Base-by-base conservation (phyloP, 2,888 invertebrate genomes). In the Nomada ruficornis region DNA sequence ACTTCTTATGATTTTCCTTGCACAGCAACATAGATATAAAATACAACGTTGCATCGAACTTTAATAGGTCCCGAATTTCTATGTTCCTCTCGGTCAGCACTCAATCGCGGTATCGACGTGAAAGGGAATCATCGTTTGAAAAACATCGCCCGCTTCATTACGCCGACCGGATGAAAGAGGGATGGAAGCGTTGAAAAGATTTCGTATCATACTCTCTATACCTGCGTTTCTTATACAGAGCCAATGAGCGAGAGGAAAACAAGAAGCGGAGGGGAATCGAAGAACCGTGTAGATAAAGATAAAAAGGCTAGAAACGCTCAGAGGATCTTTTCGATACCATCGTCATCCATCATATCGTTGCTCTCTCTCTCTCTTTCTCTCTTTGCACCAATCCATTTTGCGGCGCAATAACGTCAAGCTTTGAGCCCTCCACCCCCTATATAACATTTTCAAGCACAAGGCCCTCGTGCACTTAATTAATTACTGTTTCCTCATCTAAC, bases 401-500 rank as follows among this genome's bases (percentile, higher is more conserved):
- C 82, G 77, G 81, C 65, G 86, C 88, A 90, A 89, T 89, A 89
- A 87, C 86, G 88, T 82, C 82, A 70, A 83, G 76, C 84, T 83
- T 80, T 74, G 63, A 78, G 84, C 82, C 75, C 73, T 59, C 57
- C 83, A 7, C 36, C 36, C 36, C 7, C 36, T 36, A 36, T 15
- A 83, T 80, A 85, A 89, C 87, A 86, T 90, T 90, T 90, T 87
- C 87, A 84, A 86, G 82, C 84, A 86, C 88, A 78, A 83, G 81
- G 70, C 77, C 23, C 74, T 80, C 84, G 86, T 87, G 77, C 89
- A 89, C 89, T 90, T 91, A 91, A 91, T 91, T 91, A 91, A 91
- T 91, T 90, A 91, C 83, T 79, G 77, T 75, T 72, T 72, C 62
- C 54, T 23, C 42, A n/a, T 62, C 42, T 29, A 10, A 5, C 36